Evolutionary conservation across 2,888 invertebrate species (phyloP), one percentile per base, ranked within the genome.

Genomic region (Yponomeuta cagnagella): DNA sequence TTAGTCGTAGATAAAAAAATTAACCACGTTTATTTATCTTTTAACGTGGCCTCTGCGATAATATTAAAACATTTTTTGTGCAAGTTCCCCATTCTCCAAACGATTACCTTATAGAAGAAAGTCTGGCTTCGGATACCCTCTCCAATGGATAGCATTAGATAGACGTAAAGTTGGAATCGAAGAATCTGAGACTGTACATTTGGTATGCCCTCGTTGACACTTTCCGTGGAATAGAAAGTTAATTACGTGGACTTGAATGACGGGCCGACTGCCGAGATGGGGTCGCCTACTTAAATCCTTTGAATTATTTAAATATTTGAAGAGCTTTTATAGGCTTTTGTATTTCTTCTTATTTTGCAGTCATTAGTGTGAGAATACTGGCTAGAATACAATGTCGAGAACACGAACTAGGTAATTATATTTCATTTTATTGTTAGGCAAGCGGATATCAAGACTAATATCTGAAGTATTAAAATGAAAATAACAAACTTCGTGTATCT

Each of bases 171-270:
- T 65, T 30, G 4, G 65, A 65, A 70, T 48, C 69, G 72, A 72
- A 72, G 67, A 73, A 73, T 72, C 70, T 72, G 63, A 69, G 33
- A 80, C 83, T 15, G 52, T 58, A 15, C 65, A 83, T 86, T 86
- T 81, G 79, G 79, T 82, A 82, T 82, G 81, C 78, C 77, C 75
- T 74, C 78, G 80, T 83, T 82, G 79, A 79, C 83, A 80, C 52
- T 80, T 80, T 75, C 75, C 74, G 78, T 79, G 76, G 79, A 83
- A 84, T 86, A 83, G 79, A 83, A 85, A 86, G 85, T 87, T 88
- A 87, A 88, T 89, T 87, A 82, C 78, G 78, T 84, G 83, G 77
- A 72, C 76, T 77, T 74, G 82, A 83, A 82, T 85, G 85, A 85
- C 85, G 86, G 82, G 75, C 37, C 75, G 72, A 74, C 78, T 79